These are phyloP conservation scores for Rutilus rutilus DNA, from an alignment of 2,113 vertebrate genomes.

Conservation along the genomic window DNA sequence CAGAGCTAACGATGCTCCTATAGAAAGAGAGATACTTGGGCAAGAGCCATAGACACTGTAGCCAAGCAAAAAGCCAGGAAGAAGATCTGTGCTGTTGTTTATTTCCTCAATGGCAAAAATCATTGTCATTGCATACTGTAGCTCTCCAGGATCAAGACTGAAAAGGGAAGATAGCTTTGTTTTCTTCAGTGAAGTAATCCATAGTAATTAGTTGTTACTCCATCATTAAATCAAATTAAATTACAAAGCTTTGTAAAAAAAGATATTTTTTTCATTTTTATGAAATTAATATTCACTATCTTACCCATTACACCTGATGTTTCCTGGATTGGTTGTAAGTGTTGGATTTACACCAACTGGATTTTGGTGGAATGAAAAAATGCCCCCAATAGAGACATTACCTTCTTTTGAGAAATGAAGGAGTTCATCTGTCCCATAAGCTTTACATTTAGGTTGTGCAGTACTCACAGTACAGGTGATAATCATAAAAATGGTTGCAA, in stretches of 20 bases:
- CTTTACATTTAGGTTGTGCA: conserved; percentile 64
- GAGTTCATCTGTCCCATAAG: conserved; percentile 71
- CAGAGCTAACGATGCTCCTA: conserved; percentile 73
- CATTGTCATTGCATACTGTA: conserved; percentile 78
- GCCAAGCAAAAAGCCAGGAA: conserved; percentile 72
- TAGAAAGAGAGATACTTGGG: conserved; percentile 73
- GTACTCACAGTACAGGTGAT: conserved; percentile 60
- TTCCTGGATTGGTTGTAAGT: conserved; percentile 68
- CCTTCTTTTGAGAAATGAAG: conserved; percentile 76
- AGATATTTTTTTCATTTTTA: not conserved
- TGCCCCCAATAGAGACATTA: conserved; percentile 76
- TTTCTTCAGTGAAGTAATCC: not conserved
- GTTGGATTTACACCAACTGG: conserved; percentile 68
- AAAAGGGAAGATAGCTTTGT: not conserved
- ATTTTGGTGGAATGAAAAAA: conserved; percentile 79
- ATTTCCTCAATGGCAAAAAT: conserved; percentile 79
- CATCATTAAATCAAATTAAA: not conserved
- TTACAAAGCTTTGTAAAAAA: not conserved
- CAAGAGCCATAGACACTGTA: conserved; percentile 79
- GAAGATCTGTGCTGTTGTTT: conserved; percentile 75
- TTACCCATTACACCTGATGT: conserved; percentile 75
- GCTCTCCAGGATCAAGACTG: conserved; percentile 74
- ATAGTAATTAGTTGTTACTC: not conserved
- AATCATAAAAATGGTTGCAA: conserved; percentile 62
- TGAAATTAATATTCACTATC: conserved; percentile 23